Conservation (phyloP, 2,113 vertebrate species). For the Neoarius graeffei region DNA sequence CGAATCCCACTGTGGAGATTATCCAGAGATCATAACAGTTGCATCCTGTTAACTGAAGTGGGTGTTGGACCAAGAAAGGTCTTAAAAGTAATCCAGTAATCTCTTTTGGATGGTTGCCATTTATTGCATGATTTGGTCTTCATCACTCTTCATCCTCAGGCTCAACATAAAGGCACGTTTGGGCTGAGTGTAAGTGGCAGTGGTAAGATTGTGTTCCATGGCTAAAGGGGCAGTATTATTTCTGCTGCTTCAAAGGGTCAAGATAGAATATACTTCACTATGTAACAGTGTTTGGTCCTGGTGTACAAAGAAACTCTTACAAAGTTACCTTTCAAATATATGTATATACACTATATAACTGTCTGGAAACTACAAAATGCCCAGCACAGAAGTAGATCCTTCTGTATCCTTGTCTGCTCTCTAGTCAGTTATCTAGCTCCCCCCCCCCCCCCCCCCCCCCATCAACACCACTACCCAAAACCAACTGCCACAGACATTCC, state of each 20-base stretch:
- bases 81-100: slow-evolving; percentile 48
- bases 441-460: no score
- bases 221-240: slow-evolving; percentile 6
- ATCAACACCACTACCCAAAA: slow-evolving; percentile 37
- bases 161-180: slow-evolving; percentile 18
- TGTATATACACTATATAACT: background rate
- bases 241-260: background rate
- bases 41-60: slow-evolving; percentile 35
- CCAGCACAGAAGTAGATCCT: background rate
- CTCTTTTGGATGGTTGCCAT: slow-evolving; percentile 27
- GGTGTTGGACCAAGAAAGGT: slow-evolving; percentile 20
- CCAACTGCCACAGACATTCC: slow-evolving; percentile 45
- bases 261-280: background rate
- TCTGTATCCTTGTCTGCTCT: background rate
- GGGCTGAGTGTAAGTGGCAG: slow-evolving; percentile 1
- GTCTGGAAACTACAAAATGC: background rate
- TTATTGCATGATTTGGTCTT: slow-evolving; percentile 49
- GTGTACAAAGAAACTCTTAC: background rate
- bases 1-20: slow-evolving; percentile 8
- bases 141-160: slow-evolving; percentile 36
- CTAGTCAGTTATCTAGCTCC: background rate
- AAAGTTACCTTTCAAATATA: background rate
- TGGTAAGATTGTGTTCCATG: background rate
- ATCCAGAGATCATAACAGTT: slow-evolving; percentile 34
- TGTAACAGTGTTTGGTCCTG: background rate